Evolutionary conservation across 2,797 vertebrate genomes (phyloP).

Genomic region (Sebastes matsubarae): DNA sequence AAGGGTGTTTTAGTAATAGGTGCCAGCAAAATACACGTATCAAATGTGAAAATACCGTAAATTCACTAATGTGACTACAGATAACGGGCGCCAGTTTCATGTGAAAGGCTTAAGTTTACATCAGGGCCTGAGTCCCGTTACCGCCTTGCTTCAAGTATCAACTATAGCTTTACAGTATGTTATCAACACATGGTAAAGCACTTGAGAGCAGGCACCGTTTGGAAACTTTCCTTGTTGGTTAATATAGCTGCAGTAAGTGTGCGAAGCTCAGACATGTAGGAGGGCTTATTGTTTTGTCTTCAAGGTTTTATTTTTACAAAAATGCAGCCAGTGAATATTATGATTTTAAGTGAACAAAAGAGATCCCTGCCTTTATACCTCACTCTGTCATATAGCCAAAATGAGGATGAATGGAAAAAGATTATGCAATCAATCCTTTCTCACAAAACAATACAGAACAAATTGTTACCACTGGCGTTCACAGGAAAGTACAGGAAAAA

Average conservation of each 20-base stretch:
- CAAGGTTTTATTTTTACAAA: neutral
- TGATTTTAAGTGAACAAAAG: neutral
- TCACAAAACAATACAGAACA: conserved; percentile 21
- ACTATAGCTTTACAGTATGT: neutral
- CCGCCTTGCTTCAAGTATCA: neutral
- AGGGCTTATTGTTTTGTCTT: neutral
- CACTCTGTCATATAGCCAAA: neutral
- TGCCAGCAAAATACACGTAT: neutral
- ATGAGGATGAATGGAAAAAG: neutral
- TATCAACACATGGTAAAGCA: neutral
- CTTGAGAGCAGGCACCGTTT: neutral
- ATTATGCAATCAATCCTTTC: conserved; percentile 17
- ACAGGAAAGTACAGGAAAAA: neutral
- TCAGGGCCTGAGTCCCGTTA: too few species aligned
- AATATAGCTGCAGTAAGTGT: fast-evolving
- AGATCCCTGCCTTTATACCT: neutral
- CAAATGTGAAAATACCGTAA: neutral
- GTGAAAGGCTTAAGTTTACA: too few species aligned
- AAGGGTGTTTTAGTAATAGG: neutral
- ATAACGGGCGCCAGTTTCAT: too few species aligned
- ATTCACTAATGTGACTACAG: too few species aligned
- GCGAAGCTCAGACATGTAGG: neutral
- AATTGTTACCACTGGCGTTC: conserved; percentile 1
- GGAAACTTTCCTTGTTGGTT: too few species aligned
- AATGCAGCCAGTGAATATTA: neutral